A percentile compares a stretch with the other conserved stretches of the same genome.
phyloP scores from a whole-genome alignment of 2,888 invertebrate genomes.

The Caenorhabditis wallacei region DNA sequence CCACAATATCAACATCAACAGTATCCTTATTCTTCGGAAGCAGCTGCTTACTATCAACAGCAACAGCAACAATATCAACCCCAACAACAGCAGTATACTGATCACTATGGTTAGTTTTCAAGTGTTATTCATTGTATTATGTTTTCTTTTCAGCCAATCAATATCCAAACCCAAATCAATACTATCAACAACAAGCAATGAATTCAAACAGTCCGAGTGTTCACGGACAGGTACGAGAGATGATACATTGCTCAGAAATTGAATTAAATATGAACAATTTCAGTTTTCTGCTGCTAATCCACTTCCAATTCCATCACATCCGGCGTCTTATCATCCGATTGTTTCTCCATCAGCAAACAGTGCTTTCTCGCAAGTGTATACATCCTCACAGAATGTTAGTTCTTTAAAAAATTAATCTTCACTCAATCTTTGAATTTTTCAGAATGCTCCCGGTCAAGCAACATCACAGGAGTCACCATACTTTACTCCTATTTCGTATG shows the following conservation, averaged over 20 bases:
- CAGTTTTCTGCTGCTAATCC: conserved; percentile 65
- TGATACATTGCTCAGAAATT: background rate
- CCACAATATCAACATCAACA: conserved; percentile 35
- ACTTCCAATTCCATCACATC: conserved; percentile 48
- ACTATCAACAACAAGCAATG: conserved; percentile 47
- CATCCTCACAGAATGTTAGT: conserved; percentile 45
- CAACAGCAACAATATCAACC: conserved; percentile 54
- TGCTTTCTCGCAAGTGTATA: conserved; percentile 70
- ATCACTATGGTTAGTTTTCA: conserved; percentile 41
- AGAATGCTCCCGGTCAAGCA: conserved; percentile 18
- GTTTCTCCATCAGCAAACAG: conserved; percentile 71
- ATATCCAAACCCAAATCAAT: conserved; percentile 30
- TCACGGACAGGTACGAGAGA: conserved; percentile 54
- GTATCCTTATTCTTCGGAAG: conserved; percentile 50
- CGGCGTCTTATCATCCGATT: conserved; percentile 43
- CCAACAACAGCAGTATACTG: conserved; percentile 44
- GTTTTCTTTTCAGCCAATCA: conserved; percentile 41
- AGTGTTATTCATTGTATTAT: no score
- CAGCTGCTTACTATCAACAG: conserved; percentile 39
- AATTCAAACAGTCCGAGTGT: conserved; percentile 45
- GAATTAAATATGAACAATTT: conserved; percentile 7
- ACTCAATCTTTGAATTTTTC: no score
- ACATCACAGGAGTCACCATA: conserved; percentile 57
- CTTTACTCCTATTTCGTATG: conserved; percentile 61
- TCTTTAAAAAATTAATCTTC: no score